phyloP scores from a whole-genome alignment of 2,113 vertebrate species.

The Channa argus region DNA sequence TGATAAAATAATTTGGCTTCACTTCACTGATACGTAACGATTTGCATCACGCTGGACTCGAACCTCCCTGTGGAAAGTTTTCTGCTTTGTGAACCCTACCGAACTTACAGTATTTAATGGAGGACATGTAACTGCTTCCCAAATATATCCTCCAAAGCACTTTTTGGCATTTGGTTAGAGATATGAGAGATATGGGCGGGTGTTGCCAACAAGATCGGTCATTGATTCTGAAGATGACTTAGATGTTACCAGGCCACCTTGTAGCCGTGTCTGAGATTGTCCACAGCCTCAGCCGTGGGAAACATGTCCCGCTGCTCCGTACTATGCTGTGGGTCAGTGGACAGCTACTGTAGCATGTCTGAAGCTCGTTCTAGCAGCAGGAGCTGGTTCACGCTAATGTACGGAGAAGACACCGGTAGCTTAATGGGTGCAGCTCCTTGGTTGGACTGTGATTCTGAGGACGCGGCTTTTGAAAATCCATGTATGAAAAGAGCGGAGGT shows the following conservation, averaged over 20 bases:
- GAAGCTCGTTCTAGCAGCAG: conserved; percentile 38
- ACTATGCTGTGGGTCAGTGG: conserved; percentile 15
- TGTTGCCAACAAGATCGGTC: too few species aligned
- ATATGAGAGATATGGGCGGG: too few species aligned
- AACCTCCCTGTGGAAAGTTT: too few species aligned
- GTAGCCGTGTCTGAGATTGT: conserved; percentile 13
- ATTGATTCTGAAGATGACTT: too few species aligned
- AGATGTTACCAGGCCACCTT: not conserved
- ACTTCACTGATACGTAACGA: too few species aligned
- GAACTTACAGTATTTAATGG: too few species aligned
- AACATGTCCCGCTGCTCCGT: conserved; percentile 1
- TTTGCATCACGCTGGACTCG: too few species aligned
- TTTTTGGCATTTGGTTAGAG: too few species aligned
- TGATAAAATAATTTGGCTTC: too few species aligned
- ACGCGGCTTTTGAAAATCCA: conserved; percentile 32
- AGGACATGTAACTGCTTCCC: too few species aligned
- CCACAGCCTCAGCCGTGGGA: not conserved
- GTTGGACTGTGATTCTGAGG: conserved; percentile 4
- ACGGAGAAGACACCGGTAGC: not conserved
- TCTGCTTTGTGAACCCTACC: too few species aligned
- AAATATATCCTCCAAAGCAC: too few species aligned
- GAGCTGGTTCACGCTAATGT: conserved; percentile 39
- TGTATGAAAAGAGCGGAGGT: conserved; percentile 6
- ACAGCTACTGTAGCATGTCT: conserved; percentile 21
- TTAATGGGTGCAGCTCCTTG: conserved; percentile 36